These are phyloP conservation scores for Tiaroga cobitis DNA, from an alignment of 2,797 vertebrate species.

Conservation along the genomic window DNA sequence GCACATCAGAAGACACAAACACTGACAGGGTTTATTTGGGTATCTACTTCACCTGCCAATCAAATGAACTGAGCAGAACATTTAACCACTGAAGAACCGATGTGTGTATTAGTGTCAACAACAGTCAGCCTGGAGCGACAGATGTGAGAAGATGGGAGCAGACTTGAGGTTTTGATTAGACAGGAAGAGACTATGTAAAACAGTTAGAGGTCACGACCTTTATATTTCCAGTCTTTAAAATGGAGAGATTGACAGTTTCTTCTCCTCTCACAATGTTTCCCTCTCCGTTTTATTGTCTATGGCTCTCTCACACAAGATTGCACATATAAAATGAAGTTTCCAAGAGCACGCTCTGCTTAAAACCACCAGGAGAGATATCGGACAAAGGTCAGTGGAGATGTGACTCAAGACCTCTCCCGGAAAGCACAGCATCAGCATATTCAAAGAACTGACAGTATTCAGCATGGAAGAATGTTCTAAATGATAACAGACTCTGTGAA, in stretches of 20 bases:
- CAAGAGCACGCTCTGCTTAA: constrained; percentile 13
- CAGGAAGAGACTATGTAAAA: constrained; percentile 28
- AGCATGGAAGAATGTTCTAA: constrained; percentile 41
- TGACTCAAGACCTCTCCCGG: constrained; percentile 56
- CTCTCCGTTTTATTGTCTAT: background rate
- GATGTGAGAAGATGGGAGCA: constrained; percentile 20
- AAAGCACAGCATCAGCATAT: constrained; percentile 46
- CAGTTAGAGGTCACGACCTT: constrained; percentile 29
- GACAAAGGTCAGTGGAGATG: constrained; percentile 51
- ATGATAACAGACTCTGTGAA: constrained; percentile 50
- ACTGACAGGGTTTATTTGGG: constrained; percentile 44
- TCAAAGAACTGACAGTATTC: constrained; percentile 29
- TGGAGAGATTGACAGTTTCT: constrained; percentile 23
- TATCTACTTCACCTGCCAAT: constrained; percentile 49
- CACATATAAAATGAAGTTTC: constrained; percentile 39
- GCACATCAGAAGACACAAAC: constrained; percentile 40
- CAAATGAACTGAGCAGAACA: constrained; percentile 39
- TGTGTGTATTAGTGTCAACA: constrained; percentile 30
- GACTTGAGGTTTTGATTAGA: constrained; percentile 36
- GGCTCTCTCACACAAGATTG: constrained; percentile 14
- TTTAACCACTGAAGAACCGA: constrained; percentile 30
- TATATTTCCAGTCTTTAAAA: constrained; percentile 32
- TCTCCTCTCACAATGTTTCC: constrained; percentile 15
- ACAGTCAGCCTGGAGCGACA: constrained; percentile 6
- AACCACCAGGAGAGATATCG: constrained; percentile 42